Percentiles rank a stretch among this genome's conserved stretches.
Conservation (phyloP, 1,140 invertebrate genomes). For the Drosophila dunni region DNA sequence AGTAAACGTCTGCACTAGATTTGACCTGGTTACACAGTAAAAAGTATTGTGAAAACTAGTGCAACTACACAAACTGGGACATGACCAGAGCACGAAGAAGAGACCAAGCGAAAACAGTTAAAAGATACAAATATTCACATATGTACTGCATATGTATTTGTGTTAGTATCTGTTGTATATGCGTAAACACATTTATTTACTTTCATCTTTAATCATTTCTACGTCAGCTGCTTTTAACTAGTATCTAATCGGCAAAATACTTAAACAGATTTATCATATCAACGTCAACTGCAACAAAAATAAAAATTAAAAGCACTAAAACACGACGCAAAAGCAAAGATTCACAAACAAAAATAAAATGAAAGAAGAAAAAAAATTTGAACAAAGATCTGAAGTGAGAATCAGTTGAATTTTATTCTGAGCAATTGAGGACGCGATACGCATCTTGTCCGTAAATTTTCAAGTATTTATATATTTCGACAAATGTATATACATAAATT, state of each 20-base stretch:
- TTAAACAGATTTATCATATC: constrained; percentile 75
- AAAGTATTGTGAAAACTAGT: constrained; percentile 49
- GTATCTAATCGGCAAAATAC: constrained; percentile 70
- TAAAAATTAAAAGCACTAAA: background rate
- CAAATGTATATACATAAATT: constrained; percentile 6
- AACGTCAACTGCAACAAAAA: constrained; percentile 48
- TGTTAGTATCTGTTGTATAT: background rate
- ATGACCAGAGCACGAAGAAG: constrained; percentile 19
- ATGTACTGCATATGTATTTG: background rate
- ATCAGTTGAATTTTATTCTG: constrained; percentile 62
- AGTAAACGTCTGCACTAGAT: constrained; percentile 49
- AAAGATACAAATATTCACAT: constrained; percentile 21
- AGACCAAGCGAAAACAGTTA: constrained; percentile 4
- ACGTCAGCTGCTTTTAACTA: constrained; percentile 46
- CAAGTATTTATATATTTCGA: background rate
- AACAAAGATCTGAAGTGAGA: constrained; percentile 15
- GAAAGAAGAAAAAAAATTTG: constrained; percentile 7
- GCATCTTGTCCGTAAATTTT: constrained; percentile 14
- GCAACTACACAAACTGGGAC: constrained; percentile 49
- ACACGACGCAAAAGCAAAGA: constrained; percentile 36
- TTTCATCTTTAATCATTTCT: constrained; percentile 16
- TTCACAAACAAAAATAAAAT: background rate
- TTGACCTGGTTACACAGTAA: constrained; percentile 62
- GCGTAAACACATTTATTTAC: constrained; percentile 13
- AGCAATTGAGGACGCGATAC: constrained; percentile 46